These are phyloP conservation scores for Drosophila takahashii DNA, from an alignment of 1,140 invertebrate species.

Conservation along the genomic window DNA sequence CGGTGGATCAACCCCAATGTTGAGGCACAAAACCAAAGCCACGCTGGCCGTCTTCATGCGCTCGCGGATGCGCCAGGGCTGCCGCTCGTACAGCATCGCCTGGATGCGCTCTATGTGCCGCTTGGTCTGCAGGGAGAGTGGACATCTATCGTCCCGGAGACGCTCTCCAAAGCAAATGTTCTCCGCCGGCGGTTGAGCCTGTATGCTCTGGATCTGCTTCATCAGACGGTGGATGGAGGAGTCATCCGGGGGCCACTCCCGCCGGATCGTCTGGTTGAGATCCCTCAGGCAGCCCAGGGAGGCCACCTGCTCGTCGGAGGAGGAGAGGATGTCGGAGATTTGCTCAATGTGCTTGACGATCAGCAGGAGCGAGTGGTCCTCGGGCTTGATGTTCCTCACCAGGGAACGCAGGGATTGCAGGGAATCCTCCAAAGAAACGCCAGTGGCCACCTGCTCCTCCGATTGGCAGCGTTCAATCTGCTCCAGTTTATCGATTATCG, in stretches of 20 bases:
- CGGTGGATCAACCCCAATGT: conserved; percentile 99
- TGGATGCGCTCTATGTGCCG: conserved; percentile 73
- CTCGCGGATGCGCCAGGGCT: conserved; percentile 76
- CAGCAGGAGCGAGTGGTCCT: not conserved
- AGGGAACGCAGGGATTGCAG: not conserved
- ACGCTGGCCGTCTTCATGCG: conserved; percentile 99
- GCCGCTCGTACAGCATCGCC: conserved; percentile 45
- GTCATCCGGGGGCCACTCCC: conserved; percentile 3
- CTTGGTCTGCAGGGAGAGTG: conserved; percentile 74
- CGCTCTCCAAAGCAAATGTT: not conserved
- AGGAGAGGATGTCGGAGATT: not conserved
- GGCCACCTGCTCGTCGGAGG: not conserved
- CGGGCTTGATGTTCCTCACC: not conserved
- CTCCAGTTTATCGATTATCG: not conserved
- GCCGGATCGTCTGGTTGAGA: not conserved
- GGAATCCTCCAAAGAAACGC: too few species aligned
- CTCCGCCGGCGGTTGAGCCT: not conserved
- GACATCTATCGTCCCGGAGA: conserved; percentile 38
- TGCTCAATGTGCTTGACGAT: not conserved
- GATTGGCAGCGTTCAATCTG: not conserved
- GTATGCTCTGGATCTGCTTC: not conserved
- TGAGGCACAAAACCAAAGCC: conserved; percentile 98
- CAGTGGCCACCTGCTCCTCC: not conserved
- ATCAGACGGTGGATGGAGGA: too few species aligned
- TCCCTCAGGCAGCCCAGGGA: not conserved